Evolutionary conservation across 2,888 invertebrate genomes (phyloP), one percentile per base, ranked within the genome.

Genomic region (Argyresthia goedartella): DNA sequence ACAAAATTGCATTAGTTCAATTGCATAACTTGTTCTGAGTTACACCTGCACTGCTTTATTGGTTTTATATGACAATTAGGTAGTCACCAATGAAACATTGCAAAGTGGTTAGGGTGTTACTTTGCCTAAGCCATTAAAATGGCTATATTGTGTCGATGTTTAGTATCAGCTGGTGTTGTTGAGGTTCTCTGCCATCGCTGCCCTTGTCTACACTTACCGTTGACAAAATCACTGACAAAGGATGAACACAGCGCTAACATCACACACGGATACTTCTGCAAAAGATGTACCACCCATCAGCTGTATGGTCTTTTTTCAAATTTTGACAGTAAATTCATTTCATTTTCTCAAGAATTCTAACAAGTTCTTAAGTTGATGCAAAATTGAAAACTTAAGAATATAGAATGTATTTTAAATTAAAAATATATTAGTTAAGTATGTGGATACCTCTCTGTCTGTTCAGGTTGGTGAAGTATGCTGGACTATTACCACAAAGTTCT

Each of bases 211-310:
- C 87, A 91, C 90, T 91, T 90, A 91, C 90, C 90, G 87, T 89
- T 89, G 73, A 81, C 78, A 76, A 81, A 87, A 88, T 88, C 88
- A 82, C 77, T 87, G 85, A 82, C 81, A 81, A 88, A 88, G 88
- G 88, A 87, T 85, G 89, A 88, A 88, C 87, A 88, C 89, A 88
- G 89, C 89, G 87, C 88, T 88, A 88, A 86, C 86, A 89, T 89
- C 89, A 89, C 89, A 88, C 88, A 89, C 87, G 89, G 88, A 89
- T 87, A 88, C 86, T 92, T 92, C 92, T 92, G 92, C 91, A 92
- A 90, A 92, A 92, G 91, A 92, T 90, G 82, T 86, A 91, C 86
- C 91, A 90, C 91, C 90, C 90, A 88, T 90, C 88, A 90, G 90
- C 89, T 85, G 77, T 73, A 75, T 78, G 73, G 76, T 73, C 71